Conservation (phyloP, 2,113 vertebrate genomes). For the Charina bottae region DNA sequence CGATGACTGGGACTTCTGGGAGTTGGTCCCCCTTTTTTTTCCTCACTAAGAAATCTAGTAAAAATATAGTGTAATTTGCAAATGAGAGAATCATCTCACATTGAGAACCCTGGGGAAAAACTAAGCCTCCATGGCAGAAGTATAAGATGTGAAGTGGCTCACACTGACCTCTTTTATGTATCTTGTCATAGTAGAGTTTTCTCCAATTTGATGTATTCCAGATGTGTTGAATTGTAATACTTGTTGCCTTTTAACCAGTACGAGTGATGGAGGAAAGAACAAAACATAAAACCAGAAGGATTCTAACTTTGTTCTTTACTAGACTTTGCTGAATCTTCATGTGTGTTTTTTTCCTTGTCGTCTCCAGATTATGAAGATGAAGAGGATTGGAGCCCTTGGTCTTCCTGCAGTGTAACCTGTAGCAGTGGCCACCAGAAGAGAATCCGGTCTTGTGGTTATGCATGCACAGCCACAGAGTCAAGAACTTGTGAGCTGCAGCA, state of each 20-base stretch:
- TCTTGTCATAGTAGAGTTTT: neutral
- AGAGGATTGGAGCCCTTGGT: constrained; percentile 90
- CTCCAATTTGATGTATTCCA: too few relatives aligned
- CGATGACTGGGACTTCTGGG: neutral
- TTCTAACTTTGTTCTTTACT: neutral
- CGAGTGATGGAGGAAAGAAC: neutral
- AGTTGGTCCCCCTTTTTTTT: neutral
- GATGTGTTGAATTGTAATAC: too few relatives aligned
- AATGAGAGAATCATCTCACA: neutral
- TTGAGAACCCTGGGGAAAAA: neutral
- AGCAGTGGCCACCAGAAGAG: constrained; percentile 84
- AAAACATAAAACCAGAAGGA: neutral
- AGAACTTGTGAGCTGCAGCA: constrained; percentile 79
- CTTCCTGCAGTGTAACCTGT: constrained; percentile 86
- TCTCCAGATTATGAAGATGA: constrained; percentile 80
- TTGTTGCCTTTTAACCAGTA: too few relatives aligned
- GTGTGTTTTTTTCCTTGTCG: constrained; percentile 18
- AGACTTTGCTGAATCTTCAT: constrained; percentile 12
- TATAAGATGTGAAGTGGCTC: too few relatives aligned
- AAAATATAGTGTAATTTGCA: neutral
- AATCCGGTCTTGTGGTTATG: constrained; percentile 84
- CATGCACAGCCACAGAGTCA: constrained; percentile 86
- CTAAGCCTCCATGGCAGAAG: neutral
- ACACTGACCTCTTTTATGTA: too few relatives aligned
- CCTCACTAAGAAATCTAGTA: neutral